A percentile compares a stretch with the other conserved stretches of the same genome.
Evolutionary conservation across 2,113 vertebrate genomes (phyloP).

Genomic region (Python bivittatus): DNA sequence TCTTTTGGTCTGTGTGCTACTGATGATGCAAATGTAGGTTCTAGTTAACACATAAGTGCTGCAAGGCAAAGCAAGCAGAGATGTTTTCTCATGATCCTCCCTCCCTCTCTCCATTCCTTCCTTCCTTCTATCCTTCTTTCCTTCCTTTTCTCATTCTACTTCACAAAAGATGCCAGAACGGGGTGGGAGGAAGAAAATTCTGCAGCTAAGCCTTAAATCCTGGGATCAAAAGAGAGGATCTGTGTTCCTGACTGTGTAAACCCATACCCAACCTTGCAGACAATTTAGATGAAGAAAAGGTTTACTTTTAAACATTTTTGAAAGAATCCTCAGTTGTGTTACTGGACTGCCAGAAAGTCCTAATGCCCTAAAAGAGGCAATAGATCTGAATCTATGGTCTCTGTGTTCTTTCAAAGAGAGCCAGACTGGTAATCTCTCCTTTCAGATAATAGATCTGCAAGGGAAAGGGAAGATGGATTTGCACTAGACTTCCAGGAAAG

Average conservation of each 20-base stretch:
- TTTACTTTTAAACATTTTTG: background rate
- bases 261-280: background rate
- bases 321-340: background rate
- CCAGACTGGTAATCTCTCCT: background rate
- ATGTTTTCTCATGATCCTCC: background rate
- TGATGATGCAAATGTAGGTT: background rate
- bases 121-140: no score
- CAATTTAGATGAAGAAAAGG: background rate
- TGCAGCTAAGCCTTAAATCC: background rate
- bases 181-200: background rate
- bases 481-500: background rate
- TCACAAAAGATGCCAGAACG: no score
- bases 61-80: background rate
- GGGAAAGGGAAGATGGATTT: background rate
- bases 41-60: background rate
- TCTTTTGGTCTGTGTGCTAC: background rate
- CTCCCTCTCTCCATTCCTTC: no score
- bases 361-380: background rate
- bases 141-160: background rate
- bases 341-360: background rate
- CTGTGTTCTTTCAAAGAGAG: background rate
- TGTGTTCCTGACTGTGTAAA: background rate
- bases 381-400: background rate
- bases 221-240: background rate
- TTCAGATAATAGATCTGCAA: background rate